A percentile compares a stretch with the other conserved stretches of the same genome.
Evolutionary conservation across 1,140 invertebrate genomes (phyloP).

Genomic region (Aphelinus certus): DNA sequence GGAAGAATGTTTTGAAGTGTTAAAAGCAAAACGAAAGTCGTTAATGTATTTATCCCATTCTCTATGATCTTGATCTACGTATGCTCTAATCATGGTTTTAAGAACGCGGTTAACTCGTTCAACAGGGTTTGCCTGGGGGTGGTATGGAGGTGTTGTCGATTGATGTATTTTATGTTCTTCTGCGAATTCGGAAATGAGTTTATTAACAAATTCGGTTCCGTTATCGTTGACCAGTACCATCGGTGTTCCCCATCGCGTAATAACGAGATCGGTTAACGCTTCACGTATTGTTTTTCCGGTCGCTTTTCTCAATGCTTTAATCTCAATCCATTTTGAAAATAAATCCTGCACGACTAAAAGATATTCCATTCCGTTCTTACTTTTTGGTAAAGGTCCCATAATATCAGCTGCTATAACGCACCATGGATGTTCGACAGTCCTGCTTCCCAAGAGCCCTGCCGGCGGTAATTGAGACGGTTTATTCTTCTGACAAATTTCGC

Average conservation of each 20-base stretch:
- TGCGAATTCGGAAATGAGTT: background rate
- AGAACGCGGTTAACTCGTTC: slow-evolving; percentile 62
- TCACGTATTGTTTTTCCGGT: slow-evolving; percentile 23
- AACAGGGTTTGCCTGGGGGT: slow-evolving; percentile 58
- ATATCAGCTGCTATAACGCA: slow-evolving; percentile 27
- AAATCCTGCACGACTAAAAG: slow-evolving; percentile 39
- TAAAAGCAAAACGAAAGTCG: slow-evolving; percentile 51
- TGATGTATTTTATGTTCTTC: slow-evolving; percentile 45
- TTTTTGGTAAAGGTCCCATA: slow-evolving; percentile 10
- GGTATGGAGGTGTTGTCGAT: slow-evolving; percentile 51
- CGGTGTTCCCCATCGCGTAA: slow-evolving; percentile 35
- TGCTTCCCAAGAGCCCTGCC: slow-evolving; percentile 30
- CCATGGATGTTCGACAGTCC: slow-evolving; percentile 37
- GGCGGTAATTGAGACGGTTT: slow-evolving; percentile 31
- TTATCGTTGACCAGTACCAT: slow-evolving; percentile 43
- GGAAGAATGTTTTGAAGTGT: slow-evolving; percentile 46
- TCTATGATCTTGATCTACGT: slow-evolving; percentile 52
- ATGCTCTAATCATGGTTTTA: slow-evolving; percentile 56
- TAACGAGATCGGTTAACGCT: slow-evolving; percentile 12
- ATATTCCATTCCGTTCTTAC: slow-evolving; percentile 23
- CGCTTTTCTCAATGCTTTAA: slow-evolving; percentile 29
- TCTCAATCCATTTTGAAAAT: slow-evolving; percentile 41
- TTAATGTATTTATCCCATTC: slow-evolving; percentile 50
- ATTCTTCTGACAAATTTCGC: slow-evolving; percentile 36
- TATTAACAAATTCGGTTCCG: slow-evolving; percentile 42